Evolutionary conservation across 1,140 invertebrate species (phyloP), one percentile per base, ranked within the genome.

Genomic region (Batillaria attramentaria): DNA sequence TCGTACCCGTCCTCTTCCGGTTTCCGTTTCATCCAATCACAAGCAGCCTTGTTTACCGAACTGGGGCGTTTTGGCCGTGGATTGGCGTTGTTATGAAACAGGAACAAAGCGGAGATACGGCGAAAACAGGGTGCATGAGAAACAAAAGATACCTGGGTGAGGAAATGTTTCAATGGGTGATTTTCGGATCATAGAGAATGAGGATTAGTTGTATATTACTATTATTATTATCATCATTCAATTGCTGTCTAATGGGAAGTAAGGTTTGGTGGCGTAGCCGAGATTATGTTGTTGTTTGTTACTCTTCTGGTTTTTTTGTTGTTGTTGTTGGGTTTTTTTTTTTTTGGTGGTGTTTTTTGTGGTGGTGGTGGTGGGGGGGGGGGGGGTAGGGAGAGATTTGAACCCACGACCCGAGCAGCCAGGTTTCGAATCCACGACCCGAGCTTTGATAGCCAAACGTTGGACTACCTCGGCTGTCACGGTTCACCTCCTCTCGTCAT

Each of bases 21-120:
- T 70, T 70, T 70, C 68, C 68, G 42, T 70, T 70, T 70, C 68
- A 39, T 70, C 39, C 68, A 70, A 70, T 70, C 42, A 70, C 68
- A 20, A 41, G 37, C 31, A 10, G 68, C 68, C 68, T 42, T 70
- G 68, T 70, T 70, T 70, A 70, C 68, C 24, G 28, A 16, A 70
- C n/a, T n/a, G 24, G 13, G 68, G 68, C 68, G 68, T 35, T 35
- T 33, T 20, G 31, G 28, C 24, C 35, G 39, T n/a, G 13, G 0
- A 20, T 20, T 42, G 4, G 24, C 24, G 68, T 39, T 70, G 41
- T 70, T 39, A 28, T 39, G 68, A 42, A 70, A 70, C 31, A 60
- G 57, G 57, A 70, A 70, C 68, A 70, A 42, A 70, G 41, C 35
- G 24, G 31, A 70, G 68, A n/a, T 28, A 70, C n/a, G 31, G 42